Base-by-base conservation (phyloP, 2,888 invertebrate species). In the Platerodrilus igneus region DNA sequence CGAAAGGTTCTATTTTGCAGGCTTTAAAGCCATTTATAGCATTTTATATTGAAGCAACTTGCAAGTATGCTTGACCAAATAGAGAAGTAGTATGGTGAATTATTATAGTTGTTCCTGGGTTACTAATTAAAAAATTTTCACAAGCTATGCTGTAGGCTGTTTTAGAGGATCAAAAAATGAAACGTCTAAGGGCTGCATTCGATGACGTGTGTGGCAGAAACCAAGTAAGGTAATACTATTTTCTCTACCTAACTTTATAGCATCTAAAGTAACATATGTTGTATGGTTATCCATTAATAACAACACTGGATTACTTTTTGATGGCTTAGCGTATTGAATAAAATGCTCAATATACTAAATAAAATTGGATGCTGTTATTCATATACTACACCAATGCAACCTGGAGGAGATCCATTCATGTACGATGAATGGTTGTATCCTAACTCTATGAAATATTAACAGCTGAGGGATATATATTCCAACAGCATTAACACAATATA, bases 371-470 rank as follows among this genome's bases (percentile, higher is more conserved):
- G 49, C 45, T n/a, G 42, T 56, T 51, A 59, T 60, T 41, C 42
- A 25, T 55, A 56, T 1, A 57, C 57, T 15, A 51, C 42, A 17
- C 64, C 63, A 9, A 48, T 35, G 41, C 46, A 55, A 23, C 64
- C 67, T 30, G 54, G 20, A 23, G 62, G 64, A 28, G 62, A 61
- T 43, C 55, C 56, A 19, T 50, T 37, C n/a, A 66, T 32, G 49
- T 65, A 57, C 21, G 56, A 50, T n/a, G n/a, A n/a, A n/a, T 18
- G 35, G 26, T 20, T 41, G 27, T 18, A 35, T 34, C 49, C n/a
- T n/a, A n/a, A n/a, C n/a, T n/a, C n/a, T n/a, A n/a, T n/a, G n/a
- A n/a, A 63, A 66, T 36, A 66, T 49, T 13, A 66, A 50, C 9
- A 53, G 50, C 4, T 65, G 66, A 11, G 62, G 61, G 28, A 64